These are phyloP conservation scores for Automeris io DNA, from an alignment of 2,888 invertebrate species.

Conservation along the genomic window DNA sequence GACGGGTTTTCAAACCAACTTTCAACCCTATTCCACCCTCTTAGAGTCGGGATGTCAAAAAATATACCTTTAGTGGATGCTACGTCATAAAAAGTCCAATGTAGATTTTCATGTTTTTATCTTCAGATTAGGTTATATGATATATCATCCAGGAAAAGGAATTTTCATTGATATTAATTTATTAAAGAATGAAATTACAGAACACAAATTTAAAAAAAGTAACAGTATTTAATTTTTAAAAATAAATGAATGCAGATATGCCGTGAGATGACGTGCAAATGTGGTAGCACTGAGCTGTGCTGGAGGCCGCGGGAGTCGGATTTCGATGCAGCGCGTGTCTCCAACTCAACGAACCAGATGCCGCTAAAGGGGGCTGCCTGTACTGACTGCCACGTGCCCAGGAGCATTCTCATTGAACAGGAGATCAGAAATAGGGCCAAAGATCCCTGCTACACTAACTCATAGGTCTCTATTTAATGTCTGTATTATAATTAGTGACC, in stretches of 20 bases:
- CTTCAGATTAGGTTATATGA: background rate
- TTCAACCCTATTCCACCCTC: too few species aligned
- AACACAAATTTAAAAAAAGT: background rate
- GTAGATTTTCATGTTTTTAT: background rate
- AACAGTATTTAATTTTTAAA: background rate
- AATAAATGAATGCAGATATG: constrained; percentile 42
- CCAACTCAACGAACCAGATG: constrained; percentile 47
- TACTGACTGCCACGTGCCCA: constrained; percentile 32
- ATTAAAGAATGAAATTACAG: background rate
- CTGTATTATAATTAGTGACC: too few species aligned
- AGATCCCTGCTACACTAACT: constrained; percentile 18
- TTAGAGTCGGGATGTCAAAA: too few species aligned
- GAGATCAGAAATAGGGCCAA: constrained; percentile 26
- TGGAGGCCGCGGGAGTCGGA: constrained; percentile 54
- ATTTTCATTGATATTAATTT: too few species aligned
- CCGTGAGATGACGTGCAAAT: constrained; percentile 55
- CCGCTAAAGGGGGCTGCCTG: constrained; percentile 35
- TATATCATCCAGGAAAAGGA: too few species aligned
- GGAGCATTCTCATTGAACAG: constrained; percentile 45
- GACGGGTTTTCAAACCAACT: too few species aligned
- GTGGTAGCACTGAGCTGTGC: constrained; percentile 47
- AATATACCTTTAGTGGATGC: background rate
- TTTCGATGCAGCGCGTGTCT: constrained; percentile 47
- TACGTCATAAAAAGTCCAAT: background rate
- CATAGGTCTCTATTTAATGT: background rate